Base-by-base conservation (phyloP, 2,888 invertebrate genomes). In the Colletes collaris region DNA sequence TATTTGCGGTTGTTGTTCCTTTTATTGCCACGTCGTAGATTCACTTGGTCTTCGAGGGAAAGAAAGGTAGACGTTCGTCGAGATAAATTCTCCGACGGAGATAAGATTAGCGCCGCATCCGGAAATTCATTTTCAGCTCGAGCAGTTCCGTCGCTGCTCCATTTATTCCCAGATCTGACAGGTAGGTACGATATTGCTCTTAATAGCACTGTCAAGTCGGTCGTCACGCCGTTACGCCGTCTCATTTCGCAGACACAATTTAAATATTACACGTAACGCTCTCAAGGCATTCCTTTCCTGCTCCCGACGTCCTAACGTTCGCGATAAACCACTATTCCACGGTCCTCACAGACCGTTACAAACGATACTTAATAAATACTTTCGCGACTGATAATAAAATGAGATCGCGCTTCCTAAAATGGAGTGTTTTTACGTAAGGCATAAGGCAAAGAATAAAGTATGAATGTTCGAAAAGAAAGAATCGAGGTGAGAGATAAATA, bases 101-200 rank as follows among this genome's bases (percentile, higher is more conserved):
- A 79, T 81, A 81, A 80, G 81, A 81, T 81, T 81, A 80, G 80
- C 80, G 69, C 72, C 62, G 80, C 76, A 75, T 76, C 76, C 75
- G 71, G 80, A 75, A 80, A 81, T 80, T 81, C 81, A 76, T 81
- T 81, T 81, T 81, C 80, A 80, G 76, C 79, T 73, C 69, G 65
- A 68, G 60, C 81, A 72, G 68, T 60, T 79, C 72, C 81, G 72
- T 72, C 66, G 64, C 76, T 55, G 72, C 81, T 79, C 81, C 81
- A 80, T 81, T 81, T 79, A 80, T 81, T 72, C 63, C 62, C 58
- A 58, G 67, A 76, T 76, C 72, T 76, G 81, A 80, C 81, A 76
- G 76, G 65, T 58, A 63, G 71, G 50, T 81, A 66, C 81, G 76
- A 69, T 80, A 81, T 81, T 81, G 78, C 79, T 76, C 69, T 72